phyloP scores from a whole-genome alignment of 2,113 vertebrate genomes.

The Oncorhynchus nerka region DNA sequence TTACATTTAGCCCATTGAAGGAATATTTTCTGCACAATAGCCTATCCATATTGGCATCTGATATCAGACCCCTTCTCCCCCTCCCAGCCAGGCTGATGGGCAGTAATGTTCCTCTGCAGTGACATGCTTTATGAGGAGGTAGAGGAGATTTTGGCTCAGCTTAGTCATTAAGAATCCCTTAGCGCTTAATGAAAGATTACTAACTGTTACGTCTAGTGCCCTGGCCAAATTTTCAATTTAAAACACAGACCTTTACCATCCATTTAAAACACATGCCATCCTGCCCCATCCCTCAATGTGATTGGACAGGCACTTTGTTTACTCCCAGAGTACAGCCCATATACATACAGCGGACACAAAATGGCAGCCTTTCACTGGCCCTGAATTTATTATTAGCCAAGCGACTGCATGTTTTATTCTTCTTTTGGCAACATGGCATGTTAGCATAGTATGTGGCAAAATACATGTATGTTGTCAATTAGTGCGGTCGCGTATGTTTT shows the following conservation, averaged over 20 bases:
- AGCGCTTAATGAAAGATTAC: conserved; percentile 13
- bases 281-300: not conserved
- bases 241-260: not conserved
- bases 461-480: too few species aligned
- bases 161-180: conserved; percentile 9
- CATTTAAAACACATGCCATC: not conserved
- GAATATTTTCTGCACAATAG: too few species aligned
- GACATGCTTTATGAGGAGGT: conserved; percentile 4
- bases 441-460: not conserved
- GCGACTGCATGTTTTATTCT: not conserved
- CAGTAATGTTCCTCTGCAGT: not conserved
- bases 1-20: too few species aligned
- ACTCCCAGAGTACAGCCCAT: not conserved
- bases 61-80: not conserved
- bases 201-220: not conserved
- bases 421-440: not conserved
- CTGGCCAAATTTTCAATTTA: not conserved
- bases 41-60: too few species aligned
- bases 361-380: not conserved
- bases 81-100: not conserved
- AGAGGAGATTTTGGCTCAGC: conserved; percentile 2
- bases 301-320: not conserved
- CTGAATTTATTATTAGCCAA: not conserved
- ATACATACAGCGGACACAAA: not conserved
- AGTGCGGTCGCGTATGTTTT: too few species aligned